Base-by-base conservation (phyloP, 2,888 invertebrate species). In the Diarsia rubi region DNA sequence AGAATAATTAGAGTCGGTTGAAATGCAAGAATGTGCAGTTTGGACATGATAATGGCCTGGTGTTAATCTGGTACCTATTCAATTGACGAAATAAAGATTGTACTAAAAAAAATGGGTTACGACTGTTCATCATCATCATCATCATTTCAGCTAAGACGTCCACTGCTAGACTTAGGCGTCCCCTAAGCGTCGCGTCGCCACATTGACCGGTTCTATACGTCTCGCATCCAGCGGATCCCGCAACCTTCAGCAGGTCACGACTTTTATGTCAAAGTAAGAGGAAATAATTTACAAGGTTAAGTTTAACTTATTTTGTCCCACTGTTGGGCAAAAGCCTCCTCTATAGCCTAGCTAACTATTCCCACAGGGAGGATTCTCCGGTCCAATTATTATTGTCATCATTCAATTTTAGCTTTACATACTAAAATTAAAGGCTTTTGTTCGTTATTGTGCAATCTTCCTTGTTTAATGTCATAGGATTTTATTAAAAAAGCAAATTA, bases 1-100 rank as follows among this genome's bases (percentile, higher is more conserved):
- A 16, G 47, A 19, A 49, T 37, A 14, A 37, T 42, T 3, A 19
- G 31, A 24, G 14, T 44, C 3, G 0, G 14, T 37, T 11, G 14
- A 59, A 45, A 63, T 64, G 44, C 54, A 63, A 21, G 27, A 16
- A 47, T 45, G 4, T 24, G 31, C 21, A 78, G 6, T 76, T 21
- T 5, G 6, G 49, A 31, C n/a, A n/a, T 44, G 3, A 1, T 44
- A 49, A 44, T 49, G 24, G 24, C 8, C 8, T 27, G n/a, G 8
- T 67, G 4, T 27, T 49, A n/a, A 54, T 31, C 19, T n/a, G 21
- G 16, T 12, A n/a, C n/a, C n/a, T n/a, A 16, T 63, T 21, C 14
- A 21, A 45, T 37, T 0, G 16, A 47, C 21, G 24, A 21, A 54
- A 70, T n/a, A 16, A 27, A 37, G 19, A n/a, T 4, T n/a, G 31